phyloP scores from a whole-genome alignment of 2,888 invertebrate genomes.

The Lamellibrachia satsuma region DNA sequence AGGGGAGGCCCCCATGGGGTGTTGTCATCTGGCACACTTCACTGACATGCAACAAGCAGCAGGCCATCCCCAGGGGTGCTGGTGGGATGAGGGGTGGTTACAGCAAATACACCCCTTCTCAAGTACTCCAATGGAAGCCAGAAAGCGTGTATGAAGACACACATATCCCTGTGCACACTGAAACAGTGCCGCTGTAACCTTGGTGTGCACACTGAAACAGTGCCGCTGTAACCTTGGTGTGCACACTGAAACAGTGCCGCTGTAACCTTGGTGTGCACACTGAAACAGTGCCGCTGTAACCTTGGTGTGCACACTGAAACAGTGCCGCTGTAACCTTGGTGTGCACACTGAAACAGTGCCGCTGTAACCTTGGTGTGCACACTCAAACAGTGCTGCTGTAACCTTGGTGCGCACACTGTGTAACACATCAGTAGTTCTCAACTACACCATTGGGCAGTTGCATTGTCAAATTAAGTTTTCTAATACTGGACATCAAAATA shows the following conservation, averaged over 20 bases:
- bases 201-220: neutral
- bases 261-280: neutral
- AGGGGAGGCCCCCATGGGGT: neutral
- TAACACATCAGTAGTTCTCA: neutral
- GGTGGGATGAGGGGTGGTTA: neutral
- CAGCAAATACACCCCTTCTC: neutral
- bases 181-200: neutral
- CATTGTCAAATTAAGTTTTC: neutral
- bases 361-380: too few relatives aligned
- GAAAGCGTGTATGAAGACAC: neutral
- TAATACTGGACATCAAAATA: neutral
- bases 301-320: neutral
- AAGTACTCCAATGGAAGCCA: neutral
- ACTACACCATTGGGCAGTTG: neutral
- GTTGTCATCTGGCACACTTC: neutral
- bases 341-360: too few relatives aligned
- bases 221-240: neutral
- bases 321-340: neutral
- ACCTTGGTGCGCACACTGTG: neutral
- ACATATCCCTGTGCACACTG: neutral
- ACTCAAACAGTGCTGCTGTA: neutral
- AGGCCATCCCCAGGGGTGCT: neutral
- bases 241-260: neutral
- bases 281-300: too few relatives aligned
- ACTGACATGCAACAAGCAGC: conserved; percentile 6